Percentiles rank a stretch among this genome's conserved stretches.
Conservation (phyloP, 2,888 invertebrate species). For the Epirrita christyi region DNA sequence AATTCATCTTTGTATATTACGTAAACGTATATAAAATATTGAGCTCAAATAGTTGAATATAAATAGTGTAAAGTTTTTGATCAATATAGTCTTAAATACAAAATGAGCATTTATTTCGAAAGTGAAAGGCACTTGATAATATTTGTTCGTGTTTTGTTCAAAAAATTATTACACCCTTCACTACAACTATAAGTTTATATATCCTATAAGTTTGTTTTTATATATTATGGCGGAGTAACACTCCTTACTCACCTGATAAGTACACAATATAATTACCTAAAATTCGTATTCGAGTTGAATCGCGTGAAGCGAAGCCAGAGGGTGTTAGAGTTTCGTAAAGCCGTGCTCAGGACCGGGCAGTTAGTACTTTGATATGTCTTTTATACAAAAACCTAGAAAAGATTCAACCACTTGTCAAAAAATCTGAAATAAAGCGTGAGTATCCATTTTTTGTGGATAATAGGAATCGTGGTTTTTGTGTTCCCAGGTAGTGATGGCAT, state of each 20-base stretch:
- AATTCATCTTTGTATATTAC: slow-evolving; percentile 41
- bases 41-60: slow-evolving; percentile 38
- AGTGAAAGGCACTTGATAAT: slow-evolving; percentile 58
- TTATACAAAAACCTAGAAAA: slow-evolving; percentile 1
- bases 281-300: slow-evolving; percentile 58
- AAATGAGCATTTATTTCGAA: slow-evolving; percentile 62
- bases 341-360: slow-evolving; percentile 69
- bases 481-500: no score
- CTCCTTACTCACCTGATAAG: slow-evolving; percentile 64
- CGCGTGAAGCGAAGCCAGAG: slow-evolving; percentile 58
- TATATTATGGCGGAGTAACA: slow-evolving; percentile 79
- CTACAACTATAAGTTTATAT: slow-evolving; percentile 1
- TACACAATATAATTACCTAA: slow-evolving; percentile 52
- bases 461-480: no score
- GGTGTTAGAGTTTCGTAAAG: slow-evolving; percentile 80
- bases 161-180: slow-evolving; percentile 33
- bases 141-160: slow-evolving; percentile 48
- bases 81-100: slow-evolving; percentile 16
- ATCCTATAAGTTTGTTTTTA: slow-evolving; percentile 55
- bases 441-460: no score
- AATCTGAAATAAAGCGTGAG: not conserved
- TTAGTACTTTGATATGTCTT: slow-evolving; percentile 44
- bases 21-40: slow-evolving; percentile 47
- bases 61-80: slow-evolving; percentile 15
- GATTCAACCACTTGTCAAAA: slow-evolving; percentile 15